Evolutionary conservation across 1,140 invertebrate genomes (phyloP), one percentile per base, ranked within the genome.

Genomic region (Drosophila yakuba): DNA sequence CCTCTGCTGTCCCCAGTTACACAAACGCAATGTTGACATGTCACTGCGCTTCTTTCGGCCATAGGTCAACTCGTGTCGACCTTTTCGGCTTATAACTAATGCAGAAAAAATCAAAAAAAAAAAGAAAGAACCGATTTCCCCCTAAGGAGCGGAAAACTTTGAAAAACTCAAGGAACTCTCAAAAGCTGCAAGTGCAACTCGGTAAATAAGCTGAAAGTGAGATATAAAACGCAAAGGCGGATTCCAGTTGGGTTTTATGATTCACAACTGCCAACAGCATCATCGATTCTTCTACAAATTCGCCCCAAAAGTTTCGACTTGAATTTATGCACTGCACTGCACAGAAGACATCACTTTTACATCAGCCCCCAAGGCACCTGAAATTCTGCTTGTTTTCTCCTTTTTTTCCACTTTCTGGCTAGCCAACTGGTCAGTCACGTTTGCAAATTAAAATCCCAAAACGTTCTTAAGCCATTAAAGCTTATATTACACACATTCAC

Each of bases 391-490:
- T 23, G 2, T 38, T 35, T 47, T 38, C 3, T 14, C 14, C 15
- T 7, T 6, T 5, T 23, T 62, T 17, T 32, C 12, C 6, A 4
- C 7, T 4, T 20, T 44, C 10, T 15, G 25, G 23, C 43, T 1
- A 11, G 35, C 44, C 35, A 71, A 71, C 32, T 58, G 68, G 51
- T 72, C 52, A 72, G 68, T 72, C 68, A 71, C 68, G 68, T 71
- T 72, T n/a, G 7, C 52, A 56, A 72, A 71, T 72, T 72, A 58
- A 71, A 71, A 72, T 50, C 71, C 71, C 52, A 68, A 67, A 52
- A 67, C 38, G 43, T 68, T 67, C 47, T 17, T 47, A 72, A 39
- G 64, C 43, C 64, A 57, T 51, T 47, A 71, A 71, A 50, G 48
- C 48, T 51, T 17, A 51, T 36, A 52, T 36, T 17, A 36, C 32